Evolutionary conservation across 2,797 vertebrate species (phyloP).

Genomic region (Lophius americanus): DNA sequence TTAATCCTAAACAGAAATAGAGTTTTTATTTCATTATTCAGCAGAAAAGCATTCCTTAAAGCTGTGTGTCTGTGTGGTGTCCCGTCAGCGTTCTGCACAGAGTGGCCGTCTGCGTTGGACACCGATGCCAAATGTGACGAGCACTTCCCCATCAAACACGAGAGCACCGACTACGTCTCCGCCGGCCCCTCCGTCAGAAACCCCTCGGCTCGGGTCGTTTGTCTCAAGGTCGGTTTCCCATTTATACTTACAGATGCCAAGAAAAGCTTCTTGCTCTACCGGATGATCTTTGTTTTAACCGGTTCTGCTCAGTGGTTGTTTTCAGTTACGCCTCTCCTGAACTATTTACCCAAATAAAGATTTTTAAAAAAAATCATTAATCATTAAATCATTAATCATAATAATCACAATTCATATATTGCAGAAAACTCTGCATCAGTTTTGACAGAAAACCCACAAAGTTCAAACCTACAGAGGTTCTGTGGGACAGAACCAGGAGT

Average conservation of each 20-base stretch:
- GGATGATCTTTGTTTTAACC: background rate
- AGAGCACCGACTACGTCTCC: slow-evolving; percentile 86
- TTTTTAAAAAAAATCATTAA: no score
- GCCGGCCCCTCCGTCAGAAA: slow-evolving; percentile 89
- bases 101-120: slow-evolving; percentile 91
- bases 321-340: no score
- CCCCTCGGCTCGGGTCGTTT: slow-evolving; percentile 87
- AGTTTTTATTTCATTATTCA: background rate
- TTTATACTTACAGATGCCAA: background rate
- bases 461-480: no score
- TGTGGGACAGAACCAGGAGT: no score
- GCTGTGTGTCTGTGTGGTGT: no score
- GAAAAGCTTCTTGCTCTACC: slow-evolving; percentile 1
- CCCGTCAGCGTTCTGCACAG: slow-evolving; percentile 91
- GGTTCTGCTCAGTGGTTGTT: background rate
- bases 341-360: no score
- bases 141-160: slow-evolving; percentile 89
- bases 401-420: no score
- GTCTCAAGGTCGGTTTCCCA: slow-evolving; percentile 83
- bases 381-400: no score
- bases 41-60: no score
- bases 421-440: no score
- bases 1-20: background rate
- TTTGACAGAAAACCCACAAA: no score
- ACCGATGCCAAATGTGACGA: slow-evolving; percentile 85